phyloP scores from a whole-genome alignment of 1,140 invertebrate species.

The Muscidifurax raptorellus region DNA sequence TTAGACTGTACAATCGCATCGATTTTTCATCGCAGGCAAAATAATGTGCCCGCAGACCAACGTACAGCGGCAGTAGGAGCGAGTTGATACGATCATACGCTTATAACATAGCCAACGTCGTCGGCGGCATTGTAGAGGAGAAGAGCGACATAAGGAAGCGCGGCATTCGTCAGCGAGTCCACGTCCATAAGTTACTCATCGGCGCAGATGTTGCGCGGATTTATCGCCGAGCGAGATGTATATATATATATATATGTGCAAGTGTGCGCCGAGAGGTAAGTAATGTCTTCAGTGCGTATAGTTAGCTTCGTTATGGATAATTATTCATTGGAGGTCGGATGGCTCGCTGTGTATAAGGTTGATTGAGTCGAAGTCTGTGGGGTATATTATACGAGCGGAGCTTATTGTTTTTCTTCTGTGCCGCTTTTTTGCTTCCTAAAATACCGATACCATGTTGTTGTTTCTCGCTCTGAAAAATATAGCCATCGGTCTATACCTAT shows the following conservation, averaged over 20 bases:
- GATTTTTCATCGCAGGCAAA: too few relatives aligned
- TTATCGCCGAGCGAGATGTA: constrained; percentile 57
- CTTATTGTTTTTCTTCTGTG: neutral
- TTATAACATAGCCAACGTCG: neutral
- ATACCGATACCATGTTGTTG: too few relatives aligned
- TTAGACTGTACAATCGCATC: too few relatives aligned
- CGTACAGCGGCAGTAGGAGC: neutral
- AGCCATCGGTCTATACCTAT: too few relatives aligned
- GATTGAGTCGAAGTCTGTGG: neutral
- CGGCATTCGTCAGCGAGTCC: constrained; percentile 58
- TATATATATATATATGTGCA: neutral
- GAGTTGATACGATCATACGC: constrained; percentile 32
- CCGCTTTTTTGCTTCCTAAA: neutral
- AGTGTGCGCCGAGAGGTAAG: constrained; percentile 54
- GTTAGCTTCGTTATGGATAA: constrained; percentile 31
- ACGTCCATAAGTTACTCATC: constrained; percentile 59
- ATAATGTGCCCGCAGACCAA: neutral
- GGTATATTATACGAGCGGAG: neutral
- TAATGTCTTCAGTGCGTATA: constrained; percentile 61
- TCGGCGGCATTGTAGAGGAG: constrained; percentile 11
- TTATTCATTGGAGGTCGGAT: constrained; percentile 45
- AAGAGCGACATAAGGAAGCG: constrained; percentile 54
- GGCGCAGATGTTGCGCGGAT: constrained; percentile 62
- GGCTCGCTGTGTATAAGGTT: neutral
- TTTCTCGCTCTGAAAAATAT: too few relatives aligned